Percentiles rank a stretch among this genome's conserved stretches.
These are phyloP conservation scores for Spisula subtruncata DNA, from an alignment of 2,888 invertebrate species.

Conservation along the genomic window DNA sequence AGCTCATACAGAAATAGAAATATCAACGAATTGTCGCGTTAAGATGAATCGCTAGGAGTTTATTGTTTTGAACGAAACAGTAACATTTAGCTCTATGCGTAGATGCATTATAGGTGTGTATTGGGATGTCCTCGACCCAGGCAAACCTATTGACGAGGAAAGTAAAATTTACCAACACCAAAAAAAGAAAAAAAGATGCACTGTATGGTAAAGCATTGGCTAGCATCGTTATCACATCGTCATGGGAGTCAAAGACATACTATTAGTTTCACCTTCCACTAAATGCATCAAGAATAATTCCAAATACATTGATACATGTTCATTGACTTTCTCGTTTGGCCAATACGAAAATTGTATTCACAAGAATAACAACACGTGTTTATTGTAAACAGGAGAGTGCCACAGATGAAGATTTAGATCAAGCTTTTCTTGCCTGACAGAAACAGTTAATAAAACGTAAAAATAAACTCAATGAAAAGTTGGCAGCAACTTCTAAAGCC, in stretches of 20 bases:
- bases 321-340: not conserved
- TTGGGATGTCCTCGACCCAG: too few species aligned
- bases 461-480: slow-evolving; percentile 72
- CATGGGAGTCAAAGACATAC: too few species aligned
- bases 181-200: too few species aligned
- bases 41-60: not conserved
- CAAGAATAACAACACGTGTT: not conserved
- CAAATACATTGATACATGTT: not conserved
- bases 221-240: too few species aligned
- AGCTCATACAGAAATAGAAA: not conserved
- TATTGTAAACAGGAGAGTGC: slow-evolving; percentile 62
- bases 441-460: slow-evolving; percentile 73
- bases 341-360: not conserved
- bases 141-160: too few species aligned
- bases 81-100: not conserved
- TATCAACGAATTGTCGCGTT: not conserved
- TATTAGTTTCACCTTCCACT: not conserved
- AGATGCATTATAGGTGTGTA: too few species aligned
- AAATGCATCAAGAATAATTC: not conserved
- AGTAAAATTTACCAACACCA: too few species aligned
- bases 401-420: slow-evolving; percentile 72
- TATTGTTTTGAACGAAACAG: not conserved
- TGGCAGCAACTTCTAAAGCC: slow-evolving; percentile 70
- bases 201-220: not conserved
- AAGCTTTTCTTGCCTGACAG: slow-evolving; percentile 69